Conservation (phyloP, 2,888 invertebrate species). For the Orchestes rusci region DNA sequence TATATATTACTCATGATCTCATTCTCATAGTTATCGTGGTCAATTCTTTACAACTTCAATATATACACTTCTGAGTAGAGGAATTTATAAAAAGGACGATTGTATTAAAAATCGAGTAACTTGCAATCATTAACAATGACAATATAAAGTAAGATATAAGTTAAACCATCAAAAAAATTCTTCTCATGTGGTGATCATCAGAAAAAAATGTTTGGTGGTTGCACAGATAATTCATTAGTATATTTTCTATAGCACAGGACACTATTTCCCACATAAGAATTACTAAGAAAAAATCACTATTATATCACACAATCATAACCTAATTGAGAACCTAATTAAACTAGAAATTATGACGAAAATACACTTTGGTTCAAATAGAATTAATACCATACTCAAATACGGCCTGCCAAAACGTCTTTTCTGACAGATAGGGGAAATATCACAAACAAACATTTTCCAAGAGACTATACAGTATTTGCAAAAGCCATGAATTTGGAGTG, state of each 20-base stretch:
- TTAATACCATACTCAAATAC: conserved; percentile 39
- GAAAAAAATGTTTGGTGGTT: too few species aligned
- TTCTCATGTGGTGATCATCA: too few species aligned
- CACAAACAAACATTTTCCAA: conserved; percentile 31
- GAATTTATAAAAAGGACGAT: conserved; percentile 27
- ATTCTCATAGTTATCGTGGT: conserved; percentile 35
- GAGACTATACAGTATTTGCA: conserved; percentile 9
- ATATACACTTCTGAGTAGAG: conserved; percentile 29
- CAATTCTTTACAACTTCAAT: conserved; percentile 29
- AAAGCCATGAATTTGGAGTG: too few species aligned
- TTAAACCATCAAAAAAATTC: too few species aligned
- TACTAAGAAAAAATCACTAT: too few species aligned
- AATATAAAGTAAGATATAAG: too few species aligned
- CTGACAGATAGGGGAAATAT: conserved; percentile 29
- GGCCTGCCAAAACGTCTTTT: conserved; percentile 25
- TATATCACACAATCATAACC: too few species aligned
- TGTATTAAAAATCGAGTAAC: conserved; percentile 19
- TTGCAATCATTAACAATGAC: neutral
- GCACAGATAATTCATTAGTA: too few species aligned
- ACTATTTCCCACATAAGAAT: too few species aligned
- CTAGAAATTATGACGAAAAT: conserved; percentile 32
- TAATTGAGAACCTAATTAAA: too few species aligned
- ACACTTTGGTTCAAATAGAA: conserved; percentile 36
- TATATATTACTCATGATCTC: conserved; percentile 31
- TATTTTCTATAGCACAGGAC: too few species aligned